Evolutionary conservation across 92 coral and sea anemone species (phyloP), one percentile per base, ranked within the genome.

Genomic region (Bergia puertoricense): DNA sequence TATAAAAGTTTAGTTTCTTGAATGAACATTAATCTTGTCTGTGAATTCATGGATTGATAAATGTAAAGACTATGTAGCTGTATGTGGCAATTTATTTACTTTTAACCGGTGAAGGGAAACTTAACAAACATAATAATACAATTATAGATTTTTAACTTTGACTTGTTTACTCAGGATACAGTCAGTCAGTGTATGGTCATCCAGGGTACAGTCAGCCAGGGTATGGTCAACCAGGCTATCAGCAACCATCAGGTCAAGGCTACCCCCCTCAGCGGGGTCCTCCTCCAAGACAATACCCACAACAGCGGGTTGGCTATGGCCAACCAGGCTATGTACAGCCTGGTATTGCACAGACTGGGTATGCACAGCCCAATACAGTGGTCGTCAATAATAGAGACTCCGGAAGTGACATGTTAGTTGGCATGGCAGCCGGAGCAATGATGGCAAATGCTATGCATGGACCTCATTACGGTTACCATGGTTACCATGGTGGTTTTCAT

Each of bases 391-490:
- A 96, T 81, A 90, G 95, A 51, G 95, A 93, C 77, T 91, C 91
- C 8, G 95, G 94, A 1, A 92, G 94, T 6, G 95, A 97, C 89
- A 93, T 97, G 85, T 78, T 97, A 48, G 96, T 95, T 43, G 99
- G 99, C 77, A 94, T 95, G 98, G 99, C 99, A 77, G 97, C 96
- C 45, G 99, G 99, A 84, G 99, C 99, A 13, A 94, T 93, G 88
- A 85, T 97, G 91, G 92, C 95, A 74, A 97, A 97, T 91, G 95
- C 99, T 57, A 86, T 95, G 92, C 98, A 92, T 43, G 96, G 98
- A 36, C 95, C 94, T 46, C 92, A 90, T 66, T 91, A 94, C 65
- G 80, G 86, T 51, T 71, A 79, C 54, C 43, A 85, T 84, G 92
- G 92, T 56, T 89, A 91, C 76, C 91, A 92, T 41, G 81, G 90